Evolutionary conservation across 2,888 invertebrate genomes (phyloP).

Genomic region (Villa cingulata): DNA sequence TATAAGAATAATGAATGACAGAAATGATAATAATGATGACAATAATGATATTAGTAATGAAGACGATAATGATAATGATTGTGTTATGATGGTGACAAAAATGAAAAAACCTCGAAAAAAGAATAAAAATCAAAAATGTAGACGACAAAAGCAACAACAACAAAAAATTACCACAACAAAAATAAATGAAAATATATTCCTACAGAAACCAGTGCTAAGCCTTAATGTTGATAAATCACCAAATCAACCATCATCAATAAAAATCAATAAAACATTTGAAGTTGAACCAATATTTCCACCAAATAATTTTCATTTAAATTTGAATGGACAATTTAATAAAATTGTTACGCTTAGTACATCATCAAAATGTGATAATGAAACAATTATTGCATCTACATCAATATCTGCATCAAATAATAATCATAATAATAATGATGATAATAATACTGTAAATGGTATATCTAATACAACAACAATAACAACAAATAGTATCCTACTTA

Average conservation of each 20-base stretch:
- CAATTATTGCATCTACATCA: not conserved
- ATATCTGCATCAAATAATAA: too few relatives aligned
- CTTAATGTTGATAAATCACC: constrained; percentile 34
- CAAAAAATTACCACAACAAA: constrained; percentile 7
- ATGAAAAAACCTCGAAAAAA: too few relatives aligned
- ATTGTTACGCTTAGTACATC: constrained; percentile 27
- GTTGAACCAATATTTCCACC: constrained; percentile 28
- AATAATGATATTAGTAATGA: too few relatives aligned
- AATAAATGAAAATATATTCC: constrained; percentile 35
- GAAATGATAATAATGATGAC: not conserved
- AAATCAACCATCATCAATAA: constrained; percentile 34
- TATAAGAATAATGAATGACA: not conserved
- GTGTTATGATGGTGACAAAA: too few relatives aligned
- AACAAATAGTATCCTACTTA: constrained; percentile 17
- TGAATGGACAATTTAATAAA: constrained; percentile 34
- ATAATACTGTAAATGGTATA: constrained; percentile 5
- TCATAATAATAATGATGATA: not conserved
- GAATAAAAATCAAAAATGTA: too few relatives aligned
- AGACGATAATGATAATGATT: too few relatives aligned
- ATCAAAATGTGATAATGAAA: constrained; percentile 13
- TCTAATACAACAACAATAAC: not conserved
- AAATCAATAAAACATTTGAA: constrained; percentile 32
- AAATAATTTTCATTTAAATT: constrained; percentile 12
- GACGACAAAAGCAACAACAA: too few relatives aligned
- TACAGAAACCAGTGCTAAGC: constrained; percentile 34